Evolutionary conservation across 2,113 vertebrate species (phyloP), one percentile per base, ranked within the genome.

Genomic region (Guaruba guarouba): DNA sequence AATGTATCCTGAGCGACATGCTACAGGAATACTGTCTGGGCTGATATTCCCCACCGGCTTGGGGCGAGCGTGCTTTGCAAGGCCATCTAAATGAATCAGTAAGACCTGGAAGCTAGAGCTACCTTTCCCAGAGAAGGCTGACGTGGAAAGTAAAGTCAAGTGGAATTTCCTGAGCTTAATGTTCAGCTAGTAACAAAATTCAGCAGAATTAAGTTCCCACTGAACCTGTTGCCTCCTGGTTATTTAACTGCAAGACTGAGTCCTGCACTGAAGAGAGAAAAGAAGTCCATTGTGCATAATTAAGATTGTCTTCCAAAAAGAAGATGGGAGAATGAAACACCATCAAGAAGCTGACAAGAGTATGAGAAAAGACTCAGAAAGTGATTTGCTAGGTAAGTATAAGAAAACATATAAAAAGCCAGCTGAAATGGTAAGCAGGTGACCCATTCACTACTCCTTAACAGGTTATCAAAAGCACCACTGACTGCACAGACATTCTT

Each of bases 1-100:
- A 33, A 35, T 0, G 10, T 9, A 33, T 9, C 7, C 12, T 3
- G 35, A 57, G 46, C 71, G 41, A 13, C 46, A 7, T 3, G 28
- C 7, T 25, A 23, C 57, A 67, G 73, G 41, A 77, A 22, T 22
- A 25, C 54, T 46, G 15, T 17, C n/a, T 57, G 70, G 54, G 20
- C 61, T 51, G 59, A 76, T 44, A 5, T 2, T 88, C 44, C 44
- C 15, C 63, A 29, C 20, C 0, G 0, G 0, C 37, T 51, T 37
- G 63, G 22, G 24, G 39, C 6, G 3, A 52, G 13, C 17, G 8
- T 1, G 2, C 35, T 51, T 54, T 43, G 27, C 49, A 62, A 33
- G 24, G 43, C 11, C 5, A 5, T 11, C 46, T 37, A 3, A 73
- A 46, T 4, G 27, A 76, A 54, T 14, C 27, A 12, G 8, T 6